A percentile compares a stretch with the other conserved stretches of the same genome.
Conservation (phyloP, 1,140 invertebrate genomes). For the Sycophila sp. region DNA sequence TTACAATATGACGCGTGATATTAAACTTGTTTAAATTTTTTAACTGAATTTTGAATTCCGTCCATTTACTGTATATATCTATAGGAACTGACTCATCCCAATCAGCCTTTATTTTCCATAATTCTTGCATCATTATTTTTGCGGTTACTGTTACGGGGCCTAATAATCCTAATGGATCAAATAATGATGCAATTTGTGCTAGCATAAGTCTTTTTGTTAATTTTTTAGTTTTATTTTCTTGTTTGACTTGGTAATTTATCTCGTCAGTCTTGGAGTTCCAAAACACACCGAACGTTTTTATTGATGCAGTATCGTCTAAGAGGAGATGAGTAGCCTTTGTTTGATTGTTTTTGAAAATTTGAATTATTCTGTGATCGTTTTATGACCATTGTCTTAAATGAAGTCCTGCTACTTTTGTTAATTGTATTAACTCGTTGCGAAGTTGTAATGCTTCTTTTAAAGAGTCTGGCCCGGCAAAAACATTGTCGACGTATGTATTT, state of each 20-base stretch:
- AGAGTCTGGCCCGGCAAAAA: background rate
- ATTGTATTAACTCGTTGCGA: background rate
- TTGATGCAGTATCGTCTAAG: background rate
- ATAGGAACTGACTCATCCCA: background rate
- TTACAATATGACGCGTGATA: background rate
- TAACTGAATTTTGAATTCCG: background rate
- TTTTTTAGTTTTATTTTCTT: background rate
- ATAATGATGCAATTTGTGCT: constrained; percentile 41
- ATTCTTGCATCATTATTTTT: background rate
- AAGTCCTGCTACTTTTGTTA: background rate
- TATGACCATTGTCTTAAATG: constrained; percentile 3
- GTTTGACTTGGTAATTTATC: background rate
- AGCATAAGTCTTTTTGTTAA: constrained; percentile 12
- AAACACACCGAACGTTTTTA: background rate
- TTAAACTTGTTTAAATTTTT: background rate
- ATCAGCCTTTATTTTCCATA: background rate
- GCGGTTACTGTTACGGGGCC: background rate
- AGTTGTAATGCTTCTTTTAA: background rate
- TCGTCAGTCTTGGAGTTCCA: background rate
- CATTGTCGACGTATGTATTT: constrained; percentile 14
- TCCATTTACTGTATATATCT: background rate
- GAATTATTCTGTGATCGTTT: background rate
- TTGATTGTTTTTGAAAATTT: background rate
- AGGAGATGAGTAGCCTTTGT: background rate
- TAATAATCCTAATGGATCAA: constrained; percentile 16